Base-by-base conservation (phyloP, 2,113 vertebrate species). In the Toxotes chatareus region DNA sequence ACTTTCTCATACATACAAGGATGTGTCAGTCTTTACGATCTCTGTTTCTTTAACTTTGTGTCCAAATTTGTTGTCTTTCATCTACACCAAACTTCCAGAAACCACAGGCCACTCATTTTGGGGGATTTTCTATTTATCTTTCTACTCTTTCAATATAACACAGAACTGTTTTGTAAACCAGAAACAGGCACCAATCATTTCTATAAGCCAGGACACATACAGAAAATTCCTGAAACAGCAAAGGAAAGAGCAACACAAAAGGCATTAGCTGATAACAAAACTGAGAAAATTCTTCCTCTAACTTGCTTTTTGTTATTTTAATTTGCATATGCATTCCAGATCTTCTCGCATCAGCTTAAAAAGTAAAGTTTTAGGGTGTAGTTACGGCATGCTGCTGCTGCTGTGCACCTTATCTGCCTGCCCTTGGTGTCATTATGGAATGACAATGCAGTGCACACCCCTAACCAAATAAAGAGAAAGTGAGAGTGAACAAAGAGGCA, bases 391-490 rank as follows among this genome's bases (percentile, higher is more conserved):
- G 7, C 47, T 67, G 71, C 76, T 61, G 42, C 67, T 69, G 42
- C 62, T 64, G 53, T 23, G n/a, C 21, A 49, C 49, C 64, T 79
- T 80, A 76, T 80, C 83, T 34, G 60, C 36, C 57, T 71, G 80
- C 56, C 59, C 69, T 83, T 60, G 53, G 81, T 79, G 73, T 85
- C 46, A 71, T 69, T 70, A 79, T 63, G 63, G 70, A 79, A 80
- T 80, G 59, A 72, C 68, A 72, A 78, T 76, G 70, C 75, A 42
- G 60, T 14, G 49, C 49, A 78, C 65, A 71, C 12, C 17, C 63
- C 74, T 21, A 60, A 27, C 17, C 53, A 73, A 23, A 83, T 68
- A 53, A 77, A 84, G 34, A 60, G 64, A 72, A 71, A 75, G 53
- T 16, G 11, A 83, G 40, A 73, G 64, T 34, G 60, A 59, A 40